Evolutionary conservation across 2,888 invertebrate genomes (phyloP).

Genomic region (Nephrotoma appendiculata): DNA sequence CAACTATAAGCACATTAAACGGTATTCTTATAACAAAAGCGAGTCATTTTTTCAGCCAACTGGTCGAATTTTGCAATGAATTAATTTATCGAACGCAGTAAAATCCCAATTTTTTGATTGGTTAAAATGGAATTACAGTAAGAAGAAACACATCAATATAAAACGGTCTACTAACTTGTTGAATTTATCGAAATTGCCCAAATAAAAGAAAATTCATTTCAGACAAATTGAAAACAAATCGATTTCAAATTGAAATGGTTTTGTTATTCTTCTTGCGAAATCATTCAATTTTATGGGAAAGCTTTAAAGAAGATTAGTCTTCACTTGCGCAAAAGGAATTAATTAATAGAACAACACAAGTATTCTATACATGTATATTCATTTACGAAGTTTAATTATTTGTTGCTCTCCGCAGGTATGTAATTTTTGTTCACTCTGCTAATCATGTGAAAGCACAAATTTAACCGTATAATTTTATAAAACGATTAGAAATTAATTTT

Average conservation of each 20-base stretch:
- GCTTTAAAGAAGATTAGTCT: no score
- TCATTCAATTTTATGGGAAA: no score
- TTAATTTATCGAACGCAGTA: background rate
- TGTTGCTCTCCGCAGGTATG: no score
- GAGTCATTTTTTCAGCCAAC: background rate
- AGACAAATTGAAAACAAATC: background rate
- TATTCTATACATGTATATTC: no score
- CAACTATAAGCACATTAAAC: background rate
- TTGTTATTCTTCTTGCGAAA: background rate
- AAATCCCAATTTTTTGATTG: background rate
- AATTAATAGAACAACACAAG: no score
- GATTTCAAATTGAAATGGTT: background rate
- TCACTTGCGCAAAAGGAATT: no score
- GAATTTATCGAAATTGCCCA: background rate
- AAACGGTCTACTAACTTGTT: background rate
- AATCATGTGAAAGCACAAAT: background rate
- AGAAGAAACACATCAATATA: background rate
- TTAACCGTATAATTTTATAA: background rate
- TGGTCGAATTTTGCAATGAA: background rate
- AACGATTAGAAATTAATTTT: background rate
- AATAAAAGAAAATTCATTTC: background rate
- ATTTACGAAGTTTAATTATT: no score
- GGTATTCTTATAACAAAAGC: background rate
- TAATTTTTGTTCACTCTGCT: background rate
- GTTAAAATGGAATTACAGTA: background rate